phyloP scores from a whole-genome alignment of 1,140 invertebrate species.

The Apis dorsata region DNA sequence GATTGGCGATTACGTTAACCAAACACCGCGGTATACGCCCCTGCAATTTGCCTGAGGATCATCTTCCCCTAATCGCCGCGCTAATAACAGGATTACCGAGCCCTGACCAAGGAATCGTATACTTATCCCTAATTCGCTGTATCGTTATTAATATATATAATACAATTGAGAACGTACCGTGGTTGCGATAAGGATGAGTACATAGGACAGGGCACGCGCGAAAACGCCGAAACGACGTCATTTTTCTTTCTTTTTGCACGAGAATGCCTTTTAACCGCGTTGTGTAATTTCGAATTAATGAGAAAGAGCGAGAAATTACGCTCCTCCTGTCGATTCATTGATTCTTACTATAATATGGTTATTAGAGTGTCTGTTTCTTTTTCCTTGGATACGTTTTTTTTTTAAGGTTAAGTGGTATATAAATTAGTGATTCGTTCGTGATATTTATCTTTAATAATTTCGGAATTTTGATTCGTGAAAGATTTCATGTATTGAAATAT shows the following conservation, averaged over 20 bases:
- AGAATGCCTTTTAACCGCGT: too few species aligned
- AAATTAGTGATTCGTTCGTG: not conserved
- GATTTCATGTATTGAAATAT: not conserved
- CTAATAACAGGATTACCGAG: conserved; percentile 74
- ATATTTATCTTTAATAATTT: not conserved
- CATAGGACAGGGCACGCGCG: conserved; percentile 34
- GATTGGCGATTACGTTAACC: conserved; percentile 75
- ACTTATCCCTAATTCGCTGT: conserved; percentile 74
- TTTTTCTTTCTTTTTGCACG: not conserved
- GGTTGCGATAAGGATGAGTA: conserved; percentile 41
- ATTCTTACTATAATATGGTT: not conserved
- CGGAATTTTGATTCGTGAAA: not conserved
- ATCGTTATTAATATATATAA: conserved; percentile 74
- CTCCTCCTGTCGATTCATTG: not conserved
- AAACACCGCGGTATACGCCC: conserved; percentile 73
- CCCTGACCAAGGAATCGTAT: conserved; percentile 68
- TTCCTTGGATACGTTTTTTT: not conserved
- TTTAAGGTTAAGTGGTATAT: too few species aligned
- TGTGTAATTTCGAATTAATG: not conserved
- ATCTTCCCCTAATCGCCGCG: conserved; percentile 71
- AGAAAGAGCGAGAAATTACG: conserved; percentile 12
- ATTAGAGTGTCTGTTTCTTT: too few species aligned
- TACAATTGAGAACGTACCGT: conserved; percentile 60
- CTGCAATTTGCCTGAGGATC: conserved; percentile 72
- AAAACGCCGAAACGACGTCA: conserved; percentile 20